Evolutionary conservation across 2,797 vertebrate species (phyloP).

Genomic region (Rhabdophis nuchalis): DNA sequence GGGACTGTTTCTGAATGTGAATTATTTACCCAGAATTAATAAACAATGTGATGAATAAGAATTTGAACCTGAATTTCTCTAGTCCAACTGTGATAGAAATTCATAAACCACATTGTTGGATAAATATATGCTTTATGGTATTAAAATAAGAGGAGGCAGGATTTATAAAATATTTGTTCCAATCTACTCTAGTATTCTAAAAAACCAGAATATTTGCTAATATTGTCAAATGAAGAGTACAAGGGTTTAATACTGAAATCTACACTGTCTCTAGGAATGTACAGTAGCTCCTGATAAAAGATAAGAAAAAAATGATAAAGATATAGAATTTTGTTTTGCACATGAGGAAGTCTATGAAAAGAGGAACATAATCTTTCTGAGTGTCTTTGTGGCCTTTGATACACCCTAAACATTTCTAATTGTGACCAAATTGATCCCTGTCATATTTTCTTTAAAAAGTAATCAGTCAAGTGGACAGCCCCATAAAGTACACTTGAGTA

Average conservation of each 20-base stretch:
- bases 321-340: neutral
- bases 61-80: neutral
- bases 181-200: neutral
- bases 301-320: neutral
- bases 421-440: neutral
- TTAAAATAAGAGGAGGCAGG: fast-evolving
- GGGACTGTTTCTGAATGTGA: neutral
- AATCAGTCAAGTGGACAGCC: neutral
- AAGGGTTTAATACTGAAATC: neutral
- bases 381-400: neutral
- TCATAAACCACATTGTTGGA: neutral
- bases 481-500: neutral
- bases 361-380: fast-evolving
- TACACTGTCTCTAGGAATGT: neutral
- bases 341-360: neutral
- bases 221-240: neutral
- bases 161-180: neutral
- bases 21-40: fast-evolving
- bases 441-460: neutral
- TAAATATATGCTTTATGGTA: neutral
- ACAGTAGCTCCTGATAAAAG: neutral
- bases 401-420: neutral
- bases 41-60: neutral
- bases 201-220: neutral
- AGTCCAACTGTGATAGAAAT: neutral